phyloP scores from a whole-genome alignment of 2,113 vertebrate genomes.

The Gobio gobio region DNA sequence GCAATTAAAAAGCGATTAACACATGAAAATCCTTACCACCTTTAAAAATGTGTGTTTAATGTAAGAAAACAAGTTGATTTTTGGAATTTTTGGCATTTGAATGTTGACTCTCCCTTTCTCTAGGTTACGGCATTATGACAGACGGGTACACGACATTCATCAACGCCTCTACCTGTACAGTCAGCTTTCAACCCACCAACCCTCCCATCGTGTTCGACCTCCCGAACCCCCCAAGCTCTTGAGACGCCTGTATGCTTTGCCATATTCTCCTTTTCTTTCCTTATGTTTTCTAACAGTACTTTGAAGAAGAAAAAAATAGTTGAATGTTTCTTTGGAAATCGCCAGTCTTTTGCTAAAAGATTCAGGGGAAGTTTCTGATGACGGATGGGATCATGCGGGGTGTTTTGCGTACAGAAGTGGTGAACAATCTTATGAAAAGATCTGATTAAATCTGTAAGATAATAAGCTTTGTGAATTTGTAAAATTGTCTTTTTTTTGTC shows the following conservation, averaged over 20 bases:
- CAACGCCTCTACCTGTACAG: conserved; percentile 95
- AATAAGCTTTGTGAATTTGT: conserved; percentile 92
- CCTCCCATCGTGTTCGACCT: conserved; percentile 98
- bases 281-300: conserved; percentile 80
- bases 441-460: conserved; percentile 86
- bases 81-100: not conserved
- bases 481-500: conserved; percentile 74
- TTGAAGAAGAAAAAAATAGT: conserved; percentile 70
- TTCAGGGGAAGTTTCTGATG: conserved; percentile 75
- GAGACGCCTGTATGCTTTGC: conserved; percentile 78
- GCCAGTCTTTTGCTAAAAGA: conserved; percentile 81
- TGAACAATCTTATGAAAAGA: conserved; percentile 84
- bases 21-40: too few species aligned
- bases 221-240: conserved; percentile 92
- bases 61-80: not conserved
- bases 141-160: conserved; percentile 96
- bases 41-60: not conserved
- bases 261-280: conserved; percentile 59
- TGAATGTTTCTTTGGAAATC: conserved; percentile 81
- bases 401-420: conserved; percentile 63
- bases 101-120: not conserved
- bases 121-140: conserved; percentile 98
- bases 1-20: too few species aligned
- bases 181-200: conserved; percentile 98
- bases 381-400: not conserved